Conservation (phyloP, 1,140 invertebrate genomes). For the Zaprionus davidi region DNA sequence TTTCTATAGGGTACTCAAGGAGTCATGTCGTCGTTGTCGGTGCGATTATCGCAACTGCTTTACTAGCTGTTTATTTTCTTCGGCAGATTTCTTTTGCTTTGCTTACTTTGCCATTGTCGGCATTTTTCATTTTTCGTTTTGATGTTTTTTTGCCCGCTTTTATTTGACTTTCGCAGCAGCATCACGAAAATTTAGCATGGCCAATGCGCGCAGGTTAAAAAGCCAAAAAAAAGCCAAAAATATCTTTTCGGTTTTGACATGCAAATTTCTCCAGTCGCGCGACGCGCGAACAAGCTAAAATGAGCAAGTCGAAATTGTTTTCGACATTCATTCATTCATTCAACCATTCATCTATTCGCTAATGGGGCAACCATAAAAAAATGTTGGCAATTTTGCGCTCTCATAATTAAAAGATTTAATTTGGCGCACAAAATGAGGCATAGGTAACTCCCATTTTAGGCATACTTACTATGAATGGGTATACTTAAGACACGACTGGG, state of each 20-base stretch:
- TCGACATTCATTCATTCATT: constrained; percentile 20
- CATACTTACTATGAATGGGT: constrained; percentile 3
- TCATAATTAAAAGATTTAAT: constrained; percentile 34
- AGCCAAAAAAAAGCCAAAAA: constrained; percentile 27
- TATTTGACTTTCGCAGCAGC: constrained; percentile 74
- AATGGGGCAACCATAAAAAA: constrained; percentile 10
- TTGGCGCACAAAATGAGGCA: constrained; percentile 20
- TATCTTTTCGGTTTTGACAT: constrained; percentile 55
- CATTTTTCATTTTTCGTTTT: constrained; percentile 69
- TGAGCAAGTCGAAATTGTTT: constrained; percentile 9
- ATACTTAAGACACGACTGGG: constrained; percentile 8
- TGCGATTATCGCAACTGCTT: not conserved
- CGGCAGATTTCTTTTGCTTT: constrained; percentile 45
- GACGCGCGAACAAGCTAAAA: constrained; percentile 9
- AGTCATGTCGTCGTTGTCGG: not conserved
- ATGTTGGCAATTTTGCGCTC: constrained; percentile 17
- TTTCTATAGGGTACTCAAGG: not conserved
- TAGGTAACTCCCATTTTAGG: constrained; percentile 10
- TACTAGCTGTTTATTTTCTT: constrained; percentile 29
- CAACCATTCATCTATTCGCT: constrained; percentile 16
- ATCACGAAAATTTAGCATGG: constrained; percentile 73
- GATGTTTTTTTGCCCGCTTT: constrained; percentile 48
- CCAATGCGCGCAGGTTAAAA: constrained; percentile 61
- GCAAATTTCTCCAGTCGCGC: constrained; percentile 60
- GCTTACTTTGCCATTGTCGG: constrained; percentile 57